These are phyloP conservation scores for Phenganax marumi DNA, from an alignment of 92 coral and sea anemone genomes.

Conservation along the genomic window DNA sequence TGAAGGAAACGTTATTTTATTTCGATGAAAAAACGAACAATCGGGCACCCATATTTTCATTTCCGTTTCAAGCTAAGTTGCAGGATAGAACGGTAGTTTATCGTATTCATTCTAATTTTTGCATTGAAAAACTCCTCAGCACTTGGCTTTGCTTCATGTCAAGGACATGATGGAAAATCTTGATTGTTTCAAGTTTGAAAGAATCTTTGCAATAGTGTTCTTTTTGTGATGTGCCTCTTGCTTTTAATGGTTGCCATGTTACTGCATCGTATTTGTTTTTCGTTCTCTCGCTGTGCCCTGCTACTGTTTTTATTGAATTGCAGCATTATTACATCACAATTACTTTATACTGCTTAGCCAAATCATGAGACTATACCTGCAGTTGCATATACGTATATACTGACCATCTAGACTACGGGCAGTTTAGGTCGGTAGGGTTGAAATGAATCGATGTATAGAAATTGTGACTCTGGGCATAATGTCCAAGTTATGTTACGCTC, in stretches of 20 bases:
- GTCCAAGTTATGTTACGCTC: too few species aligned
- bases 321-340: not conserved
- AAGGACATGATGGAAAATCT: too few species aligned
- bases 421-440: too few species aligned
- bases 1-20: not conserved
- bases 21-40: not conserved
- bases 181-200: not conserved
- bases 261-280: not conserved
- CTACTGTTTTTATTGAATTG: not conserved
- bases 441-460: too few species aligned
- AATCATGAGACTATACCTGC: not conserved
- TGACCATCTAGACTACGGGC: too few species aligned
- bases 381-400: too few species aligned
- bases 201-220: not conserved
- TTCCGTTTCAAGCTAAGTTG: constrained; percentile 12
- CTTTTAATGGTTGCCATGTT: constrained; percentile 18
- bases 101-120: not conserved
- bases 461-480: too few species aligned
- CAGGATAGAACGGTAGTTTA: constrained; percentile 7
- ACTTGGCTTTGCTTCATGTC: not conserved
- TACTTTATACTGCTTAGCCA: not conserved
- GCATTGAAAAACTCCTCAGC: not conserved
- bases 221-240: not conserved
- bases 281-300: not conserved
- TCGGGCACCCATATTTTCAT: not conserved